Percentiles rank a stretch among this genome's conserved stretches.
These are phyloP conservation scores for Odontomyia ornata DNA, from an alignment of 2,888 invertebrate species.

Conservation along the genomic window DNA sequence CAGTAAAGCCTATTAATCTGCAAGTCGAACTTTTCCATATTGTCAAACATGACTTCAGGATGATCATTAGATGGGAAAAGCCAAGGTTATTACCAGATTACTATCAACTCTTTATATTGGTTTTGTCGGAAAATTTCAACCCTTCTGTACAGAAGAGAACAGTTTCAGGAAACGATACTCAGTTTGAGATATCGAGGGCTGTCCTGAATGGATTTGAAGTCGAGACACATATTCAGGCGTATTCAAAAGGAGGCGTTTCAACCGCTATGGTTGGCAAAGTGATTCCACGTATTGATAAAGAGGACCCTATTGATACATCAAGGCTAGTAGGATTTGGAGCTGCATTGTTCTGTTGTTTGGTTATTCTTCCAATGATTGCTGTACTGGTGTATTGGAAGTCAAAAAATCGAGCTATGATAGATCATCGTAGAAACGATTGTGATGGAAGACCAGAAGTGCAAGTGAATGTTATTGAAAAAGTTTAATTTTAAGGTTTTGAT, in stretches of 20 bases:
- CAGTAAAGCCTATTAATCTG: neutral
- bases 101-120: neutral
- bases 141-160: neutral
- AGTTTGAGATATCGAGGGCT: neutral
- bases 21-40: neutral
- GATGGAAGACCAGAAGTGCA: too few species aligned
- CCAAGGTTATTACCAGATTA: neutral
- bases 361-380: neutral
- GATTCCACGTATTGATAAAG: neutral
- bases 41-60: neutral
- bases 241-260: conserved; percentile 3
- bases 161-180: neutral
- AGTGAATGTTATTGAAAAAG: too few species aligned
- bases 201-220: neutral
- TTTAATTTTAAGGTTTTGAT: too few species aligned
- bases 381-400: neutral
- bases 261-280: neutral
- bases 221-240: conserved; percentile 3
- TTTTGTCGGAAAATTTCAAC: neutral
- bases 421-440: too few species aligned
- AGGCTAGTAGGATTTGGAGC: neutral
- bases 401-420: neutral
- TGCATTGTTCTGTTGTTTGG: neutral
- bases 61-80: neutral
- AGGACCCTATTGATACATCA: neutral